Evolutionary conservation across 1,140 invertebrate genomes (phyloP).

Genomic region (Drosophila simulans): DNA sequence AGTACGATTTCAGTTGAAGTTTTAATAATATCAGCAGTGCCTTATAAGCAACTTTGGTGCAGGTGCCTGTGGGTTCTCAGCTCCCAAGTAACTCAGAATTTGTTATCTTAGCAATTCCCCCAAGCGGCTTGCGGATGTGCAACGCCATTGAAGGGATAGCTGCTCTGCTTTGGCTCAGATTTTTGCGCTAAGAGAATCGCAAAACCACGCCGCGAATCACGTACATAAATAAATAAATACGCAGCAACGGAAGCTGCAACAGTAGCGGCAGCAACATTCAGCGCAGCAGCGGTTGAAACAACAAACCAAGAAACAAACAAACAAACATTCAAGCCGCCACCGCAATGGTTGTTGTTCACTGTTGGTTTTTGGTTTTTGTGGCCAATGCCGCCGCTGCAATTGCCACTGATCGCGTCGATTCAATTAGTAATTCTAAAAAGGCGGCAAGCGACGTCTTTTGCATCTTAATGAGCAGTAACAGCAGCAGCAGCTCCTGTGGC

Average conservation of each 20-base stretch:
- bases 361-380: slow-evolving; percentile 30
- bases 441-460: slow-evolving; percentile 78
- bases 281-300: slow-evolving; percentile 26
- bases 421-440: slow-evolving; percentile 84
- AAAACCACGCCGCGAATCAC: slow-evolving; percentile 31
- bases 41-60: slow-evolving; percentile 16
- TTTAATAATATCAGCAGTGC: not conserved
- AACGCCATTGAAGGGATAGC: slow-evolving; percentile 1
- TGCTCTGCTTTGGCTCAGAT: slow-evolving; percentile 29
- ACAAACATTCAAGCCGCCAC: slow-evolving; percentile 60
- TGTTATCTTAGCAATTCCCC: slow-evolving; percentile 31
- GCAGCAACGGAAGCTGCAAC: slow-evolving; percentile 51
- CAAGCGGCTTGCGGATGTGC: slow-evolving; percentile 34
- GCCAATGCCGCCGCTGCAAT: slow-evolving; percentile 66
- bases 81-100: slow-evolving; percentile 14
- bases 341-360: slow-evolving; percentile 35
- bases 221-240: slow-evolving; percentile 49
- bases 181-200: slow-evolving; percentile 35
- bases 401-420: slow-evolving; percentile 82
- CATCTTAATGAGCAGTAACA: slow-evolving; percentile 70
- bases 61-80: not conserved
- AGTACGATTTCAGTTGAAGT: not conserved
- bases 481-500: slow-evolving; percentile 8
- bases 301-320: slow-evolving; percentile 42
- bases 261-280: slow-evolving; percentile 16